Evolutionary conservation across 2,797 vertebrate genomes (phyloP).

Genomic region (Dipus sagitta): DNA sequence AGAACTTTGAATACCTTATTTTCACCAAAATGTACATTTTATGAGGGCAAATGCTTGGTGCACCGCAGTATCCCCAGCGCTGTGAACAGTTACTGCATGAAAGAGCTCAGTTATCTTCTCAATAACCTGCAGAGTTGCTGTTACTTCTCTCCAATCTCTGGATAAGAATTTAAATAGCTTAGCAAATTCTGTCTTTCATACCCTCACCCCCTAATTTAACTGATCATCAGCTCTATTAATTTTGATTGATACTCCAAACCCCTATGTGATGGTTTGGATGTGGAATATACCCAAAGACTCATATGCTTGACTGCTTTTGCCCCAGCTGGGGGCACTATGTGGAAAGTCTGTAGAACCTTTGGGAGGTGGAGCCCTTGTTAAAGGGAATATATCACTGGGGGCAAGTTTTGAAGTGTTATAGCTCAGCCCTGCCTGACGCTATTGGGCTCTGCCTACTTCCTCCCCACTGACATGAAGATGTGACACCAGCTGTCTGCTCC

Average conservation of each 20-base stretch:
- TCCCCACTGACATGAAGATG: too few relatives aligned
- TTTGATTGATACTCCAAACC: neutral
- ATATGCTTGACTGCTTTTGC: too few relatives aligned
- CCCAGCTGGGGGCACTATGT: too few relatives aligned
- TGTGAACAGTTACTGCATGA: neutral
- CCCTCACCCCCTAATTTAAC: neutral
- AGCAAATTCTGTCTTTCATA: neutral
- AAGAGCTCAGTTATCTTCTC: neutral
- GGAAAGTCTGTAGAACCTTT: too few relatives aligned
- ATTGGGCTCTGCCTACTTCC: too few relatives aligned
- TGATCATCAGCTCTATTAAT: neutral
- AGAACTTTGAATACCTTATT: neutral
- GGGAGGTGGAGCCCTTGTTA: too few relatives aligned
- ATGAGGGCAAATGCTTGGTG: neutral
- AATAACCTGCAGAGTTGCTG: fast-evolving
- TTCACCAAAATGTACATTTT: neutral
- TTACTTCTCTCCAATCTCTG: neutral
- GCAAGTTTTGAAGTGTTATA: too few relatives aligned
- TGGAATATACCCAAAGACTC: too few relatives aligned
- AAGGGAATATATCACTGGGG: too few relatives aligned
- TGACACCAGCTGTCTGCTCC: too few relatives aligned
- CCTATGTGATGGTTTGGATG: neutral
- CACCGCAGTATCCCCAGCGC: neutral
- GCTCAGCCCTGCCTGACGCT: too few relatives aligned
- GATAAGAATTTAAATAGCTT: neutral